Evolutionary conservation across 2,113 vertebrate species (phyloP).

Genomic region (Otus sunia): DNA sequence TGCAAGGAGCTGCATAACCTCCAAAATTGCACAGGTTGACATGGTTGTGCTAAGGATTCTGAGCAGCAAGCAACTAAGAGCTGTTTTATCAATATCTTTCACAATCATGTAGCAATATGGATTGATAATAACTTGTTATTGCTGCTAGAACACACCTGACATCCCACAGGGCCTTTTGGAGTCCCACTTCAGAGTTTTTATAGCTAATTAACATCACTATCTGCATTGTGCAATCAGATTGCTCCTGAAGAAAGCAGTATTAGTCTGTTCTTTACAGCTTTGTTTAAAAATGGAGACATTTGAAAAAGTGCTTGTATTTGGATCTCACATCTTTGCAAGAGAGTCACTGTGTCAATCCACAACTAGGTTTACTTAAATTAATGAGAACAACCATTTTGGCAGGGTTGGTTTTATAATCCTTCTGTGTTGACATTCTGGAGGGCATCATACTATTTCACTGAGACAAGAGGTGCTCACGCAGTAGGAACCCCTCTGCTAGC

Average conservation of each 20-base stretch:
- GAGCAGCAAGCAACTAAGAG: neutral
- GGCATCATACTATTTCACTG: neutral
- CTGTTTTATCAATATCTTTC: neutral
- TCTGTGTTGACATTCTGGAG: neutral
- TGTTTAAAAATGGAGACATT: neutral
- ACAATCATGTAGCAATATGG: neutral
- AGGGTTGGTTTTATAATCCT: neutral
- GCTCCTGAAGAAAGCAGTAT: neutral
- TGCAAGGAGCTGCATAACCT: neutral
- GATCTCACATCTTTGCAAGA: neutral
- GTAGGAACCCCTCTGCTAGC: neutral
- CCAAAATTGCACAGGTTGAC: neutral
- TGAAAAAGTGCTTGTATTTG: neutral
- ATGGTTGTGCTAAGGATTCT: neutral
- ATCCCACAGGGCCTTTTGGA: neutral
- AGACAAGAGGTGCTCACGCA: neutral
- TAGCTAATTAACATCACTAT: conserved; percentile 28
- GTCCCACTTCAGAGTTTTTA: conserved; percentile 36
- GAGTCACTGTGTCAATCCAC: neutral
- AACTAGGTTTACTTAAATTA: neutral
- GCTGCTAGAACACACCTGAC: conserved; percentile 17
- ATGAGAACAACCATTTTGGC: neutral
- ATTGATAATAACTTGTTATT: neutral
- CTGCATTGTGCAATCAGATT: neutral
- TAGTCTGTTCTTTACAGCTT: neutral